These are phyloP conservation scores for Stomatorhinus walkeri DNA, from an alignment of 2,797 vertebrate genomes.

Conservation along the genomic window DNA sequence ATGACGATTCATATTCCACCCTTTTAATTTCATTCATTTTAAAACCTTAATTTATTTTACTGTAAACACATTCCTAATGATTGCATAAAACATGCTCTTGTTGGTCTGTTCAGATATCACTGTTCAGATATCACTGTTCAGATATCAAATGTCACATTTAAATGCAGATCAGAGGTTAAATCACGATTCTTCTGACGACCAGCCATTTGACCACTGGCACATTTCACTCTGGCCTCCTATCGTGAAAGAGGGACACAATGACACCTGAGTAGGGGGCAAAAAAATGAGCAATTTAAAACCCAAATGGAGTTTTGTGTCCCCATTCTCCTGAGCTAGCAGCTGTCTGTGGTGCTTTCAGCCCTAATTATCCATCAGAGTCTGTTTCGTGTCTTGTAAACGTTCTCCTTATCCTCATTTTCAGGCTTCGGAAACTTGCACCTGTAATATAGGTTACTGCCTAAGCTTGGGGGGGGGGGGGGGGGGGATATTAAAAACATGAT, in stretches of 20 bases:
- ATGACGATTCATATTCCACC: background rate
- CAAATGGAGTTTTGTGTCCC: slow-evolving; percentile 65
- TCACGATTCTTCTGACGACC: background rate
- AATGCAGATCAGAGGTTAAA: background rate
- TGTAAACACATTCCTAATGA: background rate
- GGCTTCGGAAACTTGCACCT: slow-evolving; percentile 62
- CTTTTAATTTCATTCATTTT: background rate
- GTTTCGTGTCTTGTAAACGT: slow-evolving; percentile 59
- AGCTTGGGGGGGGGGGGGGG: slow-evolving; percentile 43
- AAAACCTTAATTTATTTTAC: background rate
- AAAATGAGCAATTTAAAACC: slow-evolving; percentile 49
- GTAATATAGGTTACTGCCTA: slow-evolving; percentile 58
- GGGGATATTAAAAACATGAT: slow-evolving; percentile 10
- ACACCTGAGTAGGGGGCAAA: slow-evolving; percentile 52
- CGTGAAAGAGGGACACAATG: slow-evolving; percentile 35
- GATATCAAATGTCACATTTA: background rate
- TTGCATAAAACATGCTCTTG: background rate
- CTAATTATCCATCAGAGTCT: slow-evolving; percentile 75
- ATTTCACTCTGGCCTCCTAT: slow-evolving; percentile 17
- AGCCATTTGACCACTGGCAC: slow-evolving; percentile 4
- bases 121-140: background rate
- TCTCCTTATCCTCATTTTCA: slow-evolving; percentile 63
- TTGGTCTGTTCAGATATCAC: background rate
- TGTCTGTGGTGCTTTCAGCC: slow-evolving; percentile 65
- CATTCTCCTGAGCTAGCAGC: slow-evolving; percentile 58